Conservation (phyloP, 2,888 invertebrate species). For the Drosophila recens region DNA sequence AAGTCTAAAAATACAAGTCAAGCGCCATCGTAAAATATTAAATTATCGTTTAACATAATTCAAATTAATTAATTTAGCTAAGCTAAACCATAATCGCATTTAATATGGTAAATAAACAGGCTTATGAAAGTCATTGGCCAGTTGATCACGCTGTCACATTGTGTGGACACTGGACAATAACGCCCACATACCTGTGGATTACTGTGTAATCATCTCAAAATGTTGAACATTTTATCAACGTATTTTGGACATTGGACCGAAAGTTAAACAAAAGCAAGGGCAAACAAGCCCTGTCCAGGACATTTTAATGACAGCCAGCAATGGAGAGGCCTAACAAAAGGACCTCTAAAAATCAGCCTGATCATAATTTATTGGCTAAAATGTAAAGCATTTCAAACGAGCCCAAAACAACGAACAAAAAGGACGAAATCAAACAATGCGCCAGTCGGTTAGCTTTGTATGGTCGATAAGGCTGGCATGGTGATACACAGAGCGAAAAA, state of each 20-base stretch:
- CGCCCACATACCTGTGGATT: conserved; percentile 14
- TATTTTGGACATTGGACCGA: background rate
- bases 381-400: conserved; percentile 53
- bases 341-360: conserved; percentile 70
- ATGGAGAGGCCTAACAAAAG: conserved; percentile 33
- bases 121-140: background rate
- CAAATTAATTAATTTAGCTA: background rate
- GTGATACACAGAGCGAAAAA: background rate
- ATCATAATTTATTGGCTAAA: conserved; percentile 81
- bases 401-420: conserved; percentile 20
- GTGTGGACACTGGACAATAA: background rate
- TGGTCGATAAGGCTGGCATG: background rate
- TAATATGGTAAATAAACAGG: conserved; percentile 1
- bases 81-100: background rate
- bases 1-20: background rate
- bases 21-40: background rate
- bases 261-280: conserved; percentile 31
- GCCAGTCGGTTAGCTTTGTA: conserved; percentile 3
- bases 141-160: conserved; percentile 10
- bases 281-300: conserved; percentile 33
- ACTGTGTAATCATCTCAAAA: conserved; percentile 13
- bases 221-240: conserved; percentile 20
- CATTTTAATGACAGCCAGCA: conserved; percentile 43
- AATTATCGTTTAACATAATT: background rate
- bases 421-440: conserved; percentile 32